Base-by-base conservation (phyloP, 2,888 invertebrate species). In the Caenorhabditis doughertyi region DNA sequence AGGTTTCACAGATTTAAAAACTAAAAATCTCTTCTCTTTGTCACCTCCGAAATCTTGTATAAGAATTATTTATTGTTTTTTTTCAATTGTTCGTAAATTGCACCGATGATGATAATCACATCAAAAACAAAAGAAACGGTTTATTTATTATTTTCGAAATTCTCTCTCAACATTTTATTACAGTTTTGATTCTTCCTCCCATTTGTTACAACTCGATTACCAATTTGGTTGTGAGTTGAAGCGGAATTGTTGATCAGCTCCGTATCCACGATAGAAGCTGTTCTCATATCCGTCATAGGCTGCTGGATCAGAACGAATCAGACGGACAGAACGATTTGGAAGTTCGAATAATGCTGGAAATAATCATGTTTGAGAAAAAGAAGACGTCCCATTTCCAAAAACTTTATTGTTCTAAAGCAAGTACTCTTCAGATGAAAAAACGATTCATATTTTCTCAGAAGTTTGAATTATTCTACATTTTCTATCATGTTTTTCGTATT, bases 241-340 rank as follows among this genome's bases (percentile, higher is more conserved):
- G 39, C 82, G 77, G 68, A 71, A 82, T 44, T 65, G 82, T 29
- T 77, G 82, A 68, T 68, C 82, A 16, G 82, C 64, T 8, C 82
- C 82, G 29, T 82, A 82, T 64, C 85, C 85, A 25, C 85, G 70
- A 51, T 85, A 85, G 81, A 83, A 85, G 44, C 72, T 79, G 83
- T 85, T 85, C 49, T 85, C 85, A 53, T 81, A 85, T 21, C 74
- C 79, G 21, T 83, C 83, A 32, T 83, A 81, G 18, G 67, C 67
- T 16, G 83, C 25, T n/a, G 79, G 79, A 56, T 85, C 85, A 27
- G 81, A 81, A 42, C 81, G 81, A 23, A 81, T 64, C 29, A 80
- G 39, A 32, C 80, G 80, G 23, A 80, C 35, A 4, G 80, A 72
- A 49, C 68, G 62, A 35, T 49, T 65, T 23, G 67, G 80, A 47